phyloP scores from a whole-genome alignment of 2,113 vertebrate genomes.

The Naja naja region DNA sequence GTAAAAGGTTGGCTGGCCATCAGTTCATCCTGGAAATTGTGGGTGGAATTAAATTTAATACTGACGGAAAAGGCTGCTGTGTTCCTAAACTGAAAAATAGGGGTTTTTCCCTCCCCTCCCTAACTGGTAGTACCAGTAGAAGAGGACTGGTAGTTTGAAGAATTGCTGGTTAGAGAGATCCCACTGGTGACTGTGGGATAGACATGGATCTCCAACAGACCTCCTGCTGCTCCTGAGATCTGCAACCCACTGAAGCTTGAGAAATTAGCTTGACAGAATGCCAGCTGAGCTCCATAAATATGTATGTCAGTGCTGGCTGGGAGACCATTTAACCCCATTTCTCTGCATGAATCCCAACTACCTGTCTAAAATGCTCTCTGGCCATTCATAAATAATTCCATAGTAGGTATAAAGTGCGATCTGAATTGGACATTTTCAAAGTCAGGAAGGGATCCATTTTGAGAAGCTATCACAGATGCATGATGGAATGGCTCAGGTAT shows the following conservation, averaged over 20 bases:
- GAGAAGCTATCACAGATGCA: neutral
- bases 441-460: neutral
- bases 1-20: conserved; percentile 48
- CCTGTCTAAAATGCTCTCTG: conserved; percentile 24
- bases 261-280: conserved; percentile 11
- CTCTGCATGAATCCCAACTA: conserved; percentile 20
- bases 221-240: conserved; percentile 13
- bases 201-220: conserved; percentile 11
- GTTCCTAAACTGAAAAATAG: conserved; percentile 33
- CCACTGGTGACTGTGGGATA: conserved; percentile 28
- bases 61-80: conserved; percentile 30
- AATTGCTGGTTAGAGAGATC: conserved; percentile 41
- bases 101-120: conserved; percentile 9
- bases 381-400: conserved; percentile 17
- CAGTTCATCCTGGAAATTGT: conserved; percentile 45
- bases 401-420: neutral
- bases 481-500: neutral
- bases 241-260: conserved; percentile 33
- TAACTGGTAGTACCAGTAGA: conserved; percentile 43
- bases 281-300: conserved; percentile 20
- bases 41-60: conserved; percentile 52
- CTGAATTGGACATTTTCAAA: neutral
- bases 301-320: neutral
- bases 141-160: conserved; percentile 43
- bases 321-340: conserved; percentile 46